Conservation (phyloP, 2,113 vertebrate genomes). For the Brevimyrus niger region DNA sequence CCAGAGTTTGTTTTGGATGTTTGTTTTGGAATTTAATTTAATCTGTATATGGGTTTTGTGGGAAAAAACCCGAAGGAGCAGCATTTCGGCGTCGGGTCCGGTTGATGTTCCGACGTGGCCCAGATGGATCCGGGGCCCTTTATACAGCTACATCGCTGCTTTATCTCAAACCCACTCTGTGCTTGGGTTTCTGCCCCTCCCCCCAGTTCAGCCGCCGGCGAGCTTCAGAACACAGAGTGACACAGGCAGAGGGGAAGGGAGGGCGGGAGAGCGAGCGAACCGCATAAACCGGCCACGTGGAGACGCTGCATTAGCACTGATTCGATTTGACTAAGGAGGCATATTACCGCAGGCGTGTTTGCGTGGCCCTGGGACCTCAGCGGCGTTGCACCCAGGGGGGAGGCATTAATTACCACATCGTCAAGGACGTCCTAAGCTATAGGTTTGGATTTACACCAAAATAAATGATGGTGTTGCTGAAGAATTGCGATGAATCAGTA, state of each 20-base stretch:
- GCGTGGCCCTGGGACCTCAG: conserved; percentile 26
- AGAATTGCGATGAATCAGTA: conserved; percentile 33
- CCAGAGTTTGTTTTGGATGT: not conserved
- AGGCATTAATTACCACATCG: conserved; percentile 61
- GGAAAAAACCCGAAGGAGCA: not conserved
- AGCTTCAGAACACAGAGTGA: not conserved
- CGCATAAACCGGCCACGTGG: not conserved
- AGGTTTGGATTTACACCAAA: conserved; percentile 34
- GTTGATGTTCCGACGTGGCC: not conserved
- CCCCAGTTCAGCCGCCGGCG: not conserved
- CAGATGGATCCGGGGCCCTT: not conserved
- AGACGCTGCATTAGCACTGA: conserved; percentile 18
- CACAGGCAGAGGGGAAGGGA: not conserved
- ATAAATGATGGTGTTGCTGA: conserved; percentile 49
- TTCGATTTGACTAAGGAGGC: conserved; percentile 14
- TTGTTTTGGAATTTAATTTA: not conserved
- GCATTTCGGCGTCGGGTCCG: not conserved
- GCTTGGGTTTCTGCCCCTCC: not conserved
- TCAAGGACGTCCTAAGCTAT: conserved; percentile 61
- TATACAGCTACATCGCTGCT: not conserved
- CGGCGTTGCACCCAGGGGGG: conserved; percentile 63
- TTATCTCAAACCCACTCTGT: conserved; percentile 1
- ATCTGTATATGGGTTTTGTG: not conserved
- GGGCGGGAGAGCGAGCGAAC: not conserved
- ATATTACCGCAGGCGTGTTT: conserved; percentile 11